phyloP scores from a whole-genome alignment of 1,140 invertebrate species.

The Rhagoletis pomonella region DNA sequence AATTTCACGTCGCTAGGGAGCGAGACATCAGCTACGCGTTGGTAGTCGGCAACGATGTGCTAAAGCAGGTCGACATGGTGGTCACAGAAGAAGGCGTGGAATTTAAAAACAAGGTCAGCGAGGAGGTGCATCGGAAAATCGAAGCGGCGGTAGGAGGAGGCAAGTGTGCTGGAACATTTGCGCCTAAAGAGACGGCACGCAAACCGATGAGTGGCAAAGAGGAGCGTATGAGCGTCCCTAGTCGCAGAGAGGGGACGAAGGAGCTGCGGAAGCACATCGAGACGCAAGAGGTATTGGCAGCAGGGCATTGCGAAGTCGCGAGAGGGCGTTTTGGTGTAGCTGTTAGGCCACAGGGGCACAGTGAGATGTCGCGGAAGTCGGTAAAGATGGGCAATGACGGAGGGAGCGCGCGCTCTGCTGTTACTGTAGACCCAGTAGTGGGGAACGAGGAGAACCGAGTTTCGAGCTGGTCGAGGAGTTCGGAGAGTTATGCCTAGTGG shows the following conservation, averaged over 20 bases:
- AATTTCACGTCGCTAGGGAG: slow-evolving; percentile 1
- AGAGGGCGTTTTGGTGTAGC: too few species aligned
- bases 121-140: not conserved
- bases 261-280: not conserved
- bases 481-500: not conserved
- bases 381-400: too few species aligned
- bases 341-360: too few species aligned
- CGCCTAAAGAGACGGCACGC: not conserved
- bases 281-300: not conserved
- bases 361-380: too few species aligned
- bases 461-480: not conserved
- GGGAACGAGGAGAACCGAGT: too few species aligned
- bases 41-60: slow-evolving; percentile 3
- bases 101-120: not conserved
- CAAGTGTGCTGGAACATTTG: not conserved
- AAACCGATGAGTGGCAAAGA: not conserved
- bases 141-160: not conserved
- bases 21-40: not conserved
- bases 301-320: too few species aligned
- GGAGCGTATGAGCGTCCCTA: not conserved
- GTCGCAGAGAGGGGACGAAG: not conserved
- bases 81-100: not conserved
- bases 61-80: not conserved
- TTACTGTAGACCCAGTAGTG: too few species aligned
- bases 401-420: too few species aligned